Evolutionary conservation across 2,797 vertebrate genomes (phyloP).

Genomic region (Intellagama lesueurii): DNA sequence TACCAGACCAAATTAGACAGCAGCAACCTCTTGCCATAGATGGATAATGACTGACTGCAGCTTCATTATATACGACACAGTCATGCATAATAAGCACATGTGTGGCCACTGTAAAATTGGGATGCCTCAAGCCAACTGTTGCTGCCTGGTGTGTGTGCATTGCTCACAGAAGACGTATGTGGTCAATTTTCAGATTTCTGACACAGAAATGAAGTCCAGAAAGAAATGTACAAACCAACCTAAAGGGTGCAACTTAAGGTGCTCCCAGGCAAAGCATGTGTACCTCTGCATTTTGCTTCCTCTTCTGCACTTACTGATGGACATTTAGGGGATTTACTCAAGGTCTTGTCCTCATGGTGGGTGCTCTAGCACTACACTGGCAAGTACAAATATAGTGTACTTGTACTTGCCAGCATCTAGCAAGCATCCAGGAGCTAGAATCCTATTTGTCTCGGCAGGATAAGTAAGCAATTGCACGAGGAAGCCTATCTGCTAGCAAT

Average conservation of each 20-base stretch:
- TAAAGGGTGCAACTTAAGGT: neutral
- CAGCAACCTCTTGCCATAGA: slow-evolving; percentile 12
- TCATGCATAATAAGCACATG: neutral
- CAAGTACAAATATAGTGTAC: too few relatives aligned
- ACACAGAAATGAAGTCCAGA: neutral
- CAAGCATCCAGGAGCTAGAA: too few relatives aligned
- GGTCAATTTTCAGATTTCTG: neutral
- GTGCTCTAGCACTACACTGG: too few relatives aligned
- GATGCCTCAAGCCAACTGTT: neutral
- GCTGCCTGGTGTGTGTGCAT: neutral
- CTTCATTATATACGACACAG: neutral
- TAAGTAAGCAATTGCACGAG: too few relatives aligned
- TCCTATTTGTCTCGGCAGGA: too few relatives aligned
- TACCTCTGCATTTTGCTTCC: too few relatives aligned
- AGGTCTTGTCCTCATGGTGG: too few relatives aligned
- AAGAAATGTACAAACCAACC: neutral
- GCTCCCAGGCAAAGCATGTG: too few relatives aligned
- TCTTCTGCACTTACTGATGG: too few relatives aligned
- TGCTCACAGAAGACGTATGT: neutral
- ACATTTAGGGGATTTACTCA: too few relatives aligned
- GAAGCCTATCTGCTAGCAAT: too few relatives aligned
- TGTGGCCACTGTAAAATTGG: neutral
- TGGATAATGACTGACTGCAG: neutral
- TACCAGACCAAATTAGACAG: slow-evolving; percentile 32
- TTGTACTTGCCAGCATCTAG: too few relatives aligned